These are phyloP conservation scores for Cyanocitta stelleri DNA, from an alignment of 2,113 vertebrate species.

Conservation along the genomic window DNA sequence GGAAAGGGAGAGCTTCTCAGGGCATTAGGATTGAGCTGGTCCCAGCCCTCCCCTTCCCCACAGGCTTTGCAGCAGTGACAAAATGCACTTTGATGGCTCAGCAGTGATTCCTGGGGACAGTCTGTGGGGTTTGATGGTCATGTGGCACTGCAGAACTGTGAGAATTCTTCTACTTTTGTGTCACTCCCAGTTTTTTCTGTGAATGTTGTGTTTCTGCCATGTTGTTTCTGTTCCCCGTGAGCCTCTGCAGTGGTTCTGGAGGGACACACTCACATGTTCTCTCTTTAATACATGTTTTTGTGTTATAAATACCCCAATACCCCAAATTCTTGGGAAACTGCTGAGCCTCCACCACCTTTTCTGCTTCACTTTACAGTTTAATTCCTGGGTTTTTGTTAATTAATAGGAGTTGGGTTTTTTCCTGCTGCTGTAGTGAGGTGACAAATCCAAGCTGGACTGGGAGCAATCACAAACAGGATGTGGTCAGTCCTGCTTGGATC, in stretches of 20 bases:
- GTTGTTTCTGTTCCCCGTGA: rapidly evolving
- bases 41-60: not conserved
- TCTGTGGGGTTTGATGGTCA: rapidly evolving
- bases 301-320: not conserved
- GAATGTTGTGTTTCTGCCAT: rapidly evolving
- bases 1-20: not conserved
- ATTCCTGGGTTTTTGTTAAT: not conserved
- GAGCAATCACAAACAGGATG: not conserved
- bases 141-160: not conserved
- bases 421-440: not conserved
- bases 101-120: not conserved
- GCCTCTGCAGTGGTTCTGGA: not conserved
- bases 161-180: not conserved
- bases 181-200: not conserved
- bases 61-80: not conserved
- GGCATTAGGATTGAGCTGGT: rapidly evolving
- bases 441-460: not conserved
- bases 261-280: rapidly evolving
- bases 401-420: not conserved
- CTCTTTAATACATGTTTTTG: not conserved
- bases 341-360: not conserved
- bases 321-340: not conserved
- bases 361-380: not conserved
- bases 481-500: not conserved
- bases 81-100: not conserved